Conservation (phyloP, 2,113 vertebrate genomes). For the Sminthopsis crassicaudata region DNA sequence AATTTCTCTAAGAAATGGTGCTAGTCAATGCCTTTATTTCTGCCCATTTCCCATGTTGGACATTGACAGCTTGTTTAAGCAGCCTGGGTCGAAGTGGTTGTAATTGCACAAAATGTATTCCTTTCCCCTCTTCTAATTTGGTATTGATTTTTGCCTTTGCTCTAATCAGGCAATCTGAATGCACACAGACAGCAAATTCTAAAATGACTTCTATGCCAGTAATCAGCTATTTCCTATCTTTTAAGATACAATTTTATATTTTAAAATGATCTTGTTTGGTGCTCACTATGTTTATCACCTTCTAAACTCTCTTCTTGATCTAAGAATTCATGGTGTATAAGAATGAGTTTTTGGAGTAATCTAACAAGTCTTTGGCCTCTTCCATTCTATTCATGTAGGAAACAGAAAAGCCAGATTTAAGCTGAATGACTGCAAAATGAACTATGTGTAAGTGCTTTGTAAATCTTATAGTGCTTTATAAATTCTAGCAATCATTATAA, state of each 20-base stretch:
- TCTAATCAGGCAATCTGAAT: not conserved
- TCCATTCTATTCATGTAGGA: not conserved
- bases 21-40: not conserved
- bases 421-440: not conserved
- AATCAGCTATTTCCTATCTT: not conserved
- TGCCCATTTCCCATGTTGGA: not conserved
- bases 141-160: conserved; percentile 1
- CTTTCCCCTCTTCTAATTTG: not conserved
- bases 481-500: not conserved
- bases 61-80: not conserved
- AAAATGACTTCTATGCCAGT: not conserved
- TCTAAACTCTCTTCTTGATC: not conserved
- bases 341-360: not conserved
- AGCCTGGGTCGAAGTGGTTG: not conserved
- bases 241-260: not conserved
- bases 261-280: not conserved
- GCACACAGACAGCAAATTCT: not conserved
- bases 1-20: conserved; percentile 1
- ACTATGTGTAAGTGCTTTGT: not conserved
- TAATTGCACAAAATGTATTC: not conserved
- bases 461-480: not conserved
- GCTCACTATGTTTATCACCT: not conserved
- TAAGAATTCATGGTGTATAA: not conserved
- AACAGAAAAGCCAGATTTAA: not conserved
- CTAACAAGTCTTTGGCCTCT: not conserved